Base-by-base conservation (phyloP, 1,140 invertebrate genomes). In the Drosophila ficusphila region DNA sequence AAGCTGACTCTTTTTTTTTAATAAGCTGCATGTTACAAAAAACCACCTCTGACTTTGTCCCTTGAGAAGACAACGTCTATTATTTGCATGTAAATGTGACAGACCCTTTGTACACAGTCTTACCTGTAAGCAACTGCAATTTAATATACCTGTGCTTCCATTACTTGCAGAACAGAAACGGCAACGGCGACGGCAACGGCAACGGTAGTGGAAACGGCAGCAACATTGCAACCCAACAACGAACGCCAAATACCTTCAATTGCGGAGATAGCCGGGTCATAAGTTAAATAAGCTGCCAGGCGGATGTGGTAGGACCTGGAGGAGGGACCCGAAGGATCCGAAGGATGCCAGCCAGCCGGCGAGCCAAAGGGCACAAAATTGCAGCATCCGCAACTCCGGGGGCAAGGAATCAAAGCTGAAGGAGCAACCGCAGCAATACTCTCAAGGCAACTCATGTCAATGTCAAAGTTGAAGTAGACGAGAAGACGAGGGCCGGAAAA, bases 161-260 rank as follows among this genome's bases (percentile, higher is more conserved):
- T 51, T 49, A 46, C 61, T 52, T 67, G 36, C 64, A 68, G 64
- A 42, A 60, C 39, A 19, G 34, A 21, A 47, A 53, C 33, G 36
- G 64, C 21, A 74, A 62, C 46, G 18, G 73, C 48, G 49, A 64
- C 36, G 18, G 68, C 51, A 75, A 76, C 71, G n/a, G n/a, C n/a
- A 56, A 52, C 23, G 6, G 44, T n/a, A 54, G n/a, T n/a, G n/a
- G n/a, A n/a, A n/a, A 61, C 54, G 54, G 34, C 57, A 56, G 36
- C 52, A 57, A 54, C 58, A 56, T 62, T 62, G 67, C 77, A 81
- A 76, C 73, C 64, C 58, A 75, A 86, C 81, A 86, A 90, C 86
- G 81, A 90, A 90, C 81, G 86, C 81, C 81, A 67, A 29, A 90
- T 90, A 86, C 72, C 77, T 90, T 69, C 56, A 71, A 67, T 61